Conservation (phyloP, 2,888 invertebrate species). For the Hipparchia semele region DNA sequence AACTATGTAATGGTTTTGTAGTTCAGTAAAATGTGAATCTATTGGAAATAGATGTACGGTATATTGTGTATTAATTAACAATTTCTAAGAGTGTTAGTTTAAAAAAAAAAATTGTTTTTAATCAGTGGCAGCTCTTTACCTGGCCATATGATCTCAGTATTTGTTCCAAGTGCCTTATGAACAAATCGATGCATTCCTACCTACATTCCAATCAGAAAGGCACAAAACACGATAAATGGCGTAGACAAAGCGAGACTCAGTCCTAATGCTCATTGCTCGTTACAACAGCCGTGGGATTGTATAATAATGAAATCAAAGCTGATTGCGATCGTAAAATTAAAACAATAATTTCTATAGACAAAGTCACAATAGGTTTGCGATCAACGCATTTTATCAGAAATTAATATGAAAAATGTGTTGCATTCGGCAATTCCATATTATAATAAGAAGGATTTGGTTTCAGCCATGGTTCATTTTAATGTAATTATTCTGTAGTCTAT, state of each 20-base stretch:
- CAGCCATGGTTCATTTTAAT: too few species aligned
- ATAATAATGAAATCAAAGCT: too few species aligned
- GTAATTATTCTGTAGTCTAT: too few species aligned
- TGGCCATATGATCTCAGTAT: constrained; percentile 64
- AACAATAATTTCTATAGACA: too few species aligned
- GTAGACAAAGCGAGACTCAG: background rate
- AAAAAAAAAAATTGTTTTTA: constrained; percentile 16
- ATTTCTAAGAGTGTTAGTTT: constrained; percentile 27
- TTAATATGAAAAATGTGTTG: too few species aligned
- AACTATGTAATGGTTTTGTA: constrained; percentile 70
- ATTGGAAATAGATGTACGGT: constrained; percentile 37
- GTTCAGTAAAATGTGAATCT: constrained; percentile 50
- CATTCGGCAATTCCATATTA: too few species aligned
- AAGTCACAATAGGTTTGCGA: too few species aligned
- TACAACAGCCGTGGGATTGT: background rate
- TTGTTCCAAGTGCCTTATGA: constrained; percentile 82
- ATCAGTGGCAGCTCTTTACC: constrained; percentile 26
- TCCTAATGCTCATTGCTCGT: background rate
- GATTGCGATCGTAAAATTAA: too few species aligned
- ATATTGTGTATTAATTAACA: constrained; percentile 34
- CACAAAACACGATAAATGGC: constrained; percentile 17
- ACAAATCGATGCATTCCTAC: constrained; percentile 76
- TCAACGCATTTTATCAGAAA: background rate
- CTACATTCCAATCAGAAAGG: constrained; percentile 57
- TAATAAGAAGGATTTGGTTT: too few species aligned